Percentiles rank a stretch among this genome's conserved stretches.
phyloP scores from a whole-genome alignment of 2,113 vertebrate genomes.

The Acrocephalus arundinaceus region DNA sequence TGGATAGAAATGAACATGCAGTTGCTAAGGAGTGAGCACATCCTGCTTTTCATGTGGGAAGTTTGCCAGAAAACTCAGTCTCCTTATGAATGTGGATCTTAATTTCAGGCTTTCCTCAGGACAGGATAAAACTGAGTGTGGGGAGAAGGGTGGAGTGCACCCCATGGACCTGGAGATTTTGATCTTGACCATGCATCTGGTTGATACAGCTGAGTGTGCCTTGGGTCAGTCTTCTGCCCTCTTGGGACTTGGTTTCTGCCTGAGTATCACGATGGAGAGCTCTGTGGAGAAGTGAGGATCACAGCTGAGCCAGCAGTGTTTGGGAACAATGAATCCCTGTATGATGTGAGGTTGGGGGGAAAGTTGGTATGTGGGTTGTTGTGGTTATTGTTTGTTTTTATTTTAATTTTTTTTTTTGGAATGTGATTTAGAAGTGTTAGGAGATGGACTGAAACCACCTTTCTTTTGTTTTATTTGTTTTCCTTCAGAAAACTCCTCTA shows the following conservation, averaged over 20 bases:
- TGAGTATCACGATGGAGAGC: not conserved
- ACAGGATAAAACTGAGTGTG: not conserved
- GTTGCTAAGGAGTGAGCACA: not conserved
- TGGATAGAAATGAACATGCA: not conserved
- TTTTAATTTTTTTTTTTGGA: not conserved
- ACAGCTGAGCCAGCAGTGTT: not conserved
- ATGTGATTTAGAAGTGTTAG: not conserved
- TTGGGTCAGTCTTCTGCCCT: not conserved
- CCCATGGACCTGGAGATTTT: not conserved
- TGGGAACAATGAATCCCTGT: not conserved
- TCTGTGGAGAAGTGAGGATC: not conserved
- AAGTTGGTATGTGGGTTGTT: not conserved
- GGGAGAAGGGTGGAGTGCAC: not conserved
- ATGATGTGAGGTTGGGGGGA: not conserved
- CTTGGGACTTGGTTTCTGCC: not conserved
- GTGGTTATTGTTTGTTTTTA: not conserved
- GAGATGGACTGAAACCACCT: not conserved
- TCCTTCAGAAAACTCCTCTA: not conserved
- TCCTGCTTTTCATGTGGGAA: not conserved
- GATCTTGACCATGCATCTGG: not conserved
- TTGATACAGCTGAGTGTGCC: not conserved
- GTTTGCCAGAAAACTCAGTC: not conserved
- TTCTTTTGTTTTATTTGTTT: rapidly evolving
- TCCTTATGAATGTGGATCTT: not conserved
- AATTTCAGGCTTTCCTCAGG: not conserved